phyloP scores from a whole-genome alignment of 2,113 vertebrate species.

The Motacilla tschutschensis region DNA sequence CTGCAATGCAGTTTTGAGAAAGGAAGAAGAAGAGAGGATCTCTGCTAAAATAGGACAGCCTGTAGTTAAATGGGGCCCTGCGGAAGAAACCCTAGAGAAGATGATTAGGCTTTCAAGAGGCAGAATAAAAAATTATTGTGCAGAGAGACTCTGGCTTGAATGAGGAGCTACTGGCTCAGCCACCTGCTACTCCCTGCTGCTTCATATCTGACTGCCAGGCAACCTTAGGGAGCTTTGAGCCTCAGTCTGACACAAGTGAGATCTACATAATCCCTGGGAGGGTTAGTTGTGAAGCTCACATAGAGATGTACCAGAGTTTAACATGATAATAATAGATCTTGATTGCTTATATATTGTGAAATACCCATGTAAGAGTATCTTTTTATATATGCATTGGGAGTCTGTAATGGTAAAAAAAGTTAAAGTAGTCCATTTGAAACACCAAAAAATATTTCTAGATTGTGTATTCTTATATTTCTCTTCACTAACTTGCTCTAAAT shows the following conservation, averaged over 20 bases:
- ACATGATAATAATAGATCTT: neutral
- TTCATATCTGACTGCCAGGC: neutral
- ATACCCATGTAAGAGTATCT: neutral
- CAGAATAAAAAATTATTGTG: neutral
- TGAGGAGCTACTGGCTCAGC: neutral
- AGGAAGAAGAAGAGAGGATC: neutral
- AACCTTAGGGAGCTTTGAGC: neutral
- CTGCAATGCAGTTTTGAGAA: neutral
- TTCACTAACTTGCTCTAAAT: slow-evolving; percentile 47
- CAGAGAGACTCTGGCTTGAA: neutral
- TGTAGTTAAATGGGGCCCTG: neutral
- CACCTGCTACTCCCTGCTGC: neutral
- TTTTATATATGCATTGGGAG: neutral
- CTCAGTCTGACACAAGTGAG: accelerated
- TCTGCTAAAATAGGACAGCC: neutral
- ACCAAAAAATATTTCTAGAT: neutral
- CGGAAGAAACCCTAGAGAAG: neutral
- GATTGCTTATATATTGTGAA: neutral
- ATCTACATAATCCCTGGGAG: neutral
- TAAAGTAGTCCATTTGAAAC: neutral
- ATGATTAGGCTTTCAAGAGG: neutral
- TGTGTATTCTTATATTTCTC: neutral
- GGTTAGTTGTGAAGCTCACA: neutral
- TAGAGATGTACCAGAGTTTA: neutral
- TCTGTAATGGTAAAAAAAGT: neutral